phyloP scores from a whole-genome alignment of 2,888 invertebrate species.

The Aradus depressus region DNA sequence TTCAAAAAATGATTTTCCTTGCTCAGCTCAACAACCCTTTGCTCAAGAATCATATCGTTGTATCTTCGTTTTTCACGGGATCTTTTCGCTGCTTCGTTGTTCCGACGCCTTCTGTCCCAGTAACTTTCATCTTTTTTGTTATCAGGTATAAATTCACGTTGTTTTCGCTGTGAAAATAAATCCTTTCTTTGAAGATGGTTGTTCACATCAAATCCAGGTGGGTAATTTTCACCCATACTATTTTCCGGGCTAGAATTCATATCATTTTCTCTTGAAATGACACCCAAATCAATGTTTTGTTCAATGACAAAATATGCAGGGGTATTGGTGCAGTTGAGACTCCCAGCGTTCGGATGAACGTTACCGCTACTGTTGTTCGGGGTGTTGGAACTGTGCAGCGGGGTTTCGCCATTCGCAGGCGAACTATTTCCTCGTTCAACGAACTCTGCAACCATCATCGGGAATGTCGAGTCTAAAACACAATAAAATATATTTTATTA shows the following conservation, averaged over 20 bases:
- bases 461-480: slow-evolving; percentile 10
- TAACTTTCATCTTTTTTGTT: slow-evolving; percentile 94
- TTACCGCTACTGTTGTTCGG: slow-evolving; percentile 24
- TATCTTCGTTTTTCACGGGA: slow-evolving; percentile 92
- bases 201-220: slow-evolving; percentile 42
- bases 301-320: slow-evolving; percentile 16
- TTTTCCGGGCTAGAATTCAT: slow-evolving; percentile 31
- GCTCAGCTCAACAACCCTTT: slow-evolving; percentile 83
- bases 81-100: slow-evolving; percentile 94
- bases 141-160: slow-evolving; percentile 92
- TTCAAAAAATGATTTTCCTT: slow-evolving; percentile 91
- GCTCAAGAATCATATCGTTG: slow-evolving; percentile 93
- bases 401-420: slow-evolving; percentile 56
- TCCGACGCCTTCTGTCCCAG: slow-evolving; percentile 90
- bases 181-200: slow-evolving; percentile 54
- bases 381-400: slow-evolving; percentile 43
- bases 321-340: slow-evolving; percentile 25
- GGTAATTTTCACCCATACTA: slow-evolving; percentile 37
- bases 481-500: no score
- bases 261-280: slow-evolving; percentile 16
- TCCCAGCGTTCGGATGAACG: slow-evolving; percentile 22
- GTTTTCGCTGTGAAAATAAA: slow-evolving; percentile 80
- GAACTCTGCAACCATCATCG: slow-evolving; percentile 78
- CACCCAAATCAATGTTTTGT: slow-evolving; percentile 13
- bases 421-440: slow-evolving; percentile 61